These are phyloP conservation scores for Epinephelus lanceolatus DNA, from an alignment of 2,113 vertebrate species.

Conservation along the genomic window DNA sequence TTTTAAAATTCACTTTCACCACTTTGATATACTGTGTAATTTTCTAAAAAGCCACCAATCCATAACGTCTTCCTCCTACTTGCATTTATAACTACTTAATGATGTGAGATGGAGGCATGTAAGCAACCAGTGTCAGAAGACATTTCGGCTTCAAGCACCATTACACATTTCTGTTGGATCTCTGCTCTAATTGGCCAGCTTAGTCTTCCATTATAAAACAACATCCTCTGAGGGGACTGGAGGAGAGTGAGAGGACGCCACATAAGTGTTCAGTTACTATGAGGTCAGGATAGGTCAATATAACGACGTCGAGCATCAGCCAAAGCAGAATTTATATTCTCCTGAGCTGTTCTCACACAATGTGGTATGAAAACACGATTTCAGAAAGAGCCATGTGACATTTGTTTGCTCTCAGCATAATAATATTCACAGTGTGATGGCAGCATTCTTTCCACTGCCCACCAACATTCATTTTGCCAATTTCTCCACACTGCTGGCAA, in stretches of 20 bases:
- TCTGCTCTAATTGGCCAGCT: constrained; percentile 30
- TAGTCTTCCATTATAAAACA: constrained; percentile 14
- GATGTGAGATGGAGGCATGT: constrained; percentile 22
- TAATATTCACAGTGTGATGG: constrained; percentile 23
- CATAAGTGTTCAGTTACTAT: background rate
- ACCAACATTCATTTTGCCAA: constrained; percentile 20
- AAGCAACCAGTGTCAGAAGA: constrained; percentile 15
- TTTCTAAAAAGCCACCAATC: constrained; percentile 34
- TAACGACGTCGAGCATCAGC: background rate
- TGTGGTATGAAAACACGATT: background rate
- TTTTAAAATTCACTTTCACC: constrained; percentile 17
- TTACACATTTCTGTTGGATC: constrained; percentile 42
- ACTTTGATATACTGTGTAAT: constrained; percentile 17
- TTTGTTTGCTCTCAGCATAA: background rate
- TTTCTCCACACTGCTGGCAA: constrained; percentile 16
- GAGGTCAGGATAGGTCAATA: constrained; percentile 6
- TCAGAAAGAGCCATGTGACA: background rate
- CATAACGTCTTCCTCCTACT: constrained; percentile 19
- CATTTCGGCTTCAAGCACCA: constrained; percentile 37
- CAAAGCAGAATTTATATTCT: background rate
- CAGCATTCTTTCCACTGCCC: constrained; percentile 22
- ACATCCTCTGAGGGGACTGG: background rate
- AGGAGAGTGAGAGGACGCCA: background rate
- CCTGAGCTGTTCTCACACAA: background rate
- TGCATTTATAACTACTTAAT: constrained; percentile 44